Percentiles rank a stretch among this genome's conserved stretches.
Conservation (phyloP, 23 tunicate genomes). For the Trididemnum miniatum region DNA sequence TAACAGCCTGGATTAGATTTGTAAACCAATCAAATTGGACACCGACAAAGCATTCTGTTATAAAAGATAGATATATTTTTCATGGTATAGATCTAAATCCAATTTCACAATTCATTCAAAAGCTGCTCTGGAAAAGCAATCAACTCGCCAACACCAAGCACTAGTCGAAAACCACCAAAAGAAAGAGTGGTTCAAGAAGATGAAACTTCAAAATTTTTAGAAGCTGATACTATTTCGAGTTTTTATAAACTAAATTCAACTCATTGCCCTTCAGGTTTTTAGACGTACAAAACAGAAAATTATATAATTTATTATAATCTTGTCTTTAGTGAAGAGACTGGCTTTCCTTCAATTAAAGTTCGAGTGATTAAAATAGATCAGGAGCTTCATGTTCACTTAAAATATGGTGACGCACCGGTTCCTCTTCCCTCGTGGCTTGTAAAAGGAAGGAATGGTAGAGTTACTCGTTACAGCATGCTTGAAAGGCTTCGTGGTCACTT, state of each 20-base stretch:
- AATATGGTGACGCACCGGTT: not conserved
- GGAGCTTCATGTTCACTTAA: slow-evolving; percentile 1
- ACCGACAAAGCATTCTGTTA: slow-evolving; percentile 2
- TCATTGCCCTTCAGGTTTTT: not conserved
- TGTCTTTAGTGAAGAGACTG: not conserved
- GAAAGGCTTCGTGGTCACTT: not conserved
- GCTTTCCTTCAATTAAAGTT: not conserved
- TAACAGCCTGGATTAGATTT: not conserved
- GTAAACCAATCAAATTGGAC: not conserved
- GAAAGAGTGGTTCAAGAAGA: slow-evolving; percentile 16
- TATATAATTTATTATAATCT: too few relatives aligned
- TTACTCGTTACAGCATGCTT: not conserved
- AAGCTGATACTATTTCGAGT: not conserved
- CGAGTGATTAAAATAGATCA: not conserved
- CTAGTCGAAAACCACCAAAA: slow-evolving; percentile 9
- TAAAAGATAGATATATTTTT: not conserved
- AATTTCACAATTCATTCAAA: not conserved
- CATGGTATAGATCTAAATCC: not conserved
- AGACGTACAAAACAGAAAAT: not conserved
- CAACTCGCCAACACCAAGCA: slow-evolving; percentile 11
- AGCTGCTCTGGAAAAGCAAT: slow-evolving; percentile 8
- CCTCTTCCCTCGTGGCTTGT: not conserved
- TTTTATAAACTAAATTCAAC: not conserved
- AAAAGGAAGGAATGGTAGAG: not conserved
- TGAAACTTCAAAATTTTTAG: not conserved